phyloP scores from a whole-genome alignment of 2,113 vertebrate genomes.

The Tenrec ecaudatus region DNA sequence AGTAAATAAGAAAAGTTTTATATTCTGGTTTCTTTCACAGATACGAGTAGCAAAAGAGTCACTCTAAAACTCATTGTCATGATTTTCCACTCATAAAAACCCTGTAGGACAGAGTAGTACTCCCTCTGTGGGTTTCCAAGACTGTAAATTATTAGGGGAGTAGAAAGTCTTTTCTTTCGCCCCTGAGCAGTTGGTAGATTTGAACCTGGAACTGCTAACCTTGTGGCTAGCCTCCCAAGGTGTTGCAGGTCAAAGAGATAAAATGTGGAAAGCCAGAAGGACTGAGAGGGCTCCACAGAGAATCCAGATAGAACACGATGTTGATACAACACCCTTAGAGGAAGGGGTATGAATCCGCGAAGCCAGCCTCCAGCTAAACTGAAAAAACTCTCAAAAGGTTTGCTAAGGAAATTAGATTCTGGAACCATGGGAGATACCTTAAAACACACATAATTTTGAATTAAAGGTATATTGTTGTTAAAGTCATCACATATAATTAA shows the following conservation, averaged over 20 bases:
- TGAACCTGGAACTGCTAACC: too few relatives aligned
- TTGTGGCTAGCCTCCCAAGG: too few relatives aligned
- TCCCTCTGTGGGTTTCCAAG: neutral
- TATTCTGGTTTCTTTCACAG: neutral
- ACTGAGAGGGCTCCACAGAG: neutral
- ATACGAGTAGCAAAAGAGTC: neutral
- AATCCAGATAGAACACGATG: neutral
- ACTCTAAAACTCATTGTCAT: neutral
- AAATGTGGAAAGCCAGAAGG: neutral
- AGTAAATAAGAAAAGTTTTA: neutral
- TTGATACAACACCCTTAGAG: neutral
- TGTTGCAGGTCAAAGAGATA: slow-evolving; percentile 10
- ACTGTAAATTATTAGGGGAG: neutral
- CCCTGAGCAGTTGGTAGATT: too few relatives aligned
- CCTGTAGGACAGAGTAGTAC: neutral
- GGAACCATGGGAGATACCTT: neutral
- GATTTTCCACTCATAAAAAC: neutral
- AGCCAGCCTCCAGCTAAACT: slow-evolving; percentile 7
- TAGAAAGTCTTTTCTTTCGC: neutral
- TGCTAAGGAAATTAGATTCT: slow-evolving; percentile 35
- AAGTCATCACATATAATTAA: slow-evolving; percentile 47
- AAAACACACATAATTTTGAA: slow-evolving; percentile 53
- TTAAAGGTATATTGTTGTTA: slow-evolving; percentile 41
- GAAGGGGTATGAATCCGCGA: slow-evolving; percentile 7
- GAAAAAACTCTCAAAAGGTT: slow-evolving; percentile 38